Evolutionary conservation across 2,888 invertebrate species (phyloP).

Genomic region (Ochropacha duplaris): DNA sequence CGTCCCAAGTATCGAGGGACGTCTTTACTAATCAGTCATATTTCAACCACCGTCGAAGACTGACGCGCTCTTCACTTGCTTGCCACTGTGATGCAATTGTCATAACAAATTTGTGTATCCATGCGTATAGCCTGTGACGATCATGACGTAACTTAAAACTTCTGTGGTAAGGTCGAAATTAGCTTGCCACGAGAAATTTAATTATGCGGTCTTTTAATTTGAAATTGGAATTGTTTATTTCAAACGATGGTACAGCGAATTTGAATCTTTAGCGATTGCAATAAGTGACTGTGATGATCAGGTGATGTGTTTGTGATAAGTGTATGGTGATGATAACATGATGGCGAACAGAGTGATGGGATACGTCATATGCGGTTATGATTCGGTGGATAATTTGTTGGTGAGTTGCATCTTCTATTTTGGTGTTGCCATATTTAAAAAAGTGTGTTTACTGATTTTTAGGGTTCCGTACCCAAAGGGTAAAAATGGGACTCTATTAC

Average conservation of each 20-base stretch:
- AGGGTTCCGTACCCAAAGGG: too few relatives aligned
- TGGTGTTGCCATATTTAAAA: neutral
- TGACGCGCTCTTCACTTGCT: neutral
- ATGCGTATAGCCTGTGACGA: neutral
- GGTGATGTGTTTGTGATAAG: conserved; percentile 20
- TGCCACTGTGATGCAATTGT: neutral
- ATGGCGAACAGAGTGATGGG: conserved; percentile 82
- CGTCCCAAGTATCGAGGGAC: neutral
- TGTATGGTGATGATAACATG: conserved; percentile 30
- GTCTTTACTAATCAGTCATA: conserved; percentile 2
- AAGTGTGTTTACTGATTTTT: neutral
- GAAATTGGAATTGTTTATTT: neutral
- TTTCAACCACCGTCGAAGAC: neutral
- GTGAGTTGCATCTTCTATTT: conserved; percentile 54
- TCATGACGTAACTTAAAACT: neutral
- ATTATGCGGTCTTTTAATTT: neutral
- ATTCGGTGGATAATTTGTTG: conserved; percentile 82
- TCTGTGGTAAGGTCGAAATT: neutral
- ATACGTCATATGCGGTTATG: conserved; percentile 84
- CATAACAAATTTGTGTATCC: neutral
- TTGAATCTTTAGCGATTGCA: neutral
- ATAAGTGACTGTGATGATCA: neutral
- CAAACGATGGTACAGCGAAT: neutral
- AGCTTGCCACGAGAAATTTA: neutral
- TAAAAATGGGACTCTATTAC: too few relatives aligned